phyloP scores from a whole-genome alignment of 2,888 invertebrate genomes.

The Aphodius granarius region DNA sequence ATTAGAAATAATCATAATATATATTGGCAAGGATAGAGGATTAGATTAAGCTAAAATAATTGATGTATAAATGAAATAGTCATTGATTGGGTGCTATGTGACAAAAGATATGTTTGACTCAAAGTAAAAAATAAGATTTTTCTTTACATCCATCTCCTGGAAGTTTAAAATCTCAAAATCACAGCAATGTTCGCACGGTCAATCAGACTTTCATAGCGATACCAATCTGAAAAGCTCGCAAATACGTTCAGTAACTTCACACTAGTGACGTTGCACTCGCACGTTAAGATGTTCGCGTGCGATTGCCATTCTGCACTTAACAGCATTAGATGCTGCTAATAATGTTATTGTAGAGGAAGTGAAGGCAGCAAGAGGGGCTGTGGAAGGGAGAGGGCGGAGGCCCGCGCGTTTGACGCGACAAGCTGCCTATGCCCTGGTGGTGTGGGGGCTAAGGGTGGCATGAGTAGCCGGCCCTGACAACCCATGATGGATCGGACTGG shows the following conservation, averaged over 20 bases:
- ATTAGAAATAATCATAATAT: too few relatives aligned
- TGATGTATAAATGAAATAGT: too few relatives aligned
- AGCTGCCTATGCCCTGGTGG: constrained; percentile 46
- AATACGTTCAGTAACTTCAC: neutral
- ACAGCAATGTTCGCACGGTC: neutral
- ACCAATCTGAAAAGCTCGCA: neutral
- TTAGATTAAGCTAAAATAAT: too few relatives aligned
- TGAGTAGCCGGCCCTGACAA: constrained; percentile 57
- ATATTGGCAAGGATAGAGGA: too few relatives aligned
- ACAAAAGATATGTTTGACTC: too few relatives aligned
- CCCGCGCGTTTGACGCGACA: constrained; percentile 31
- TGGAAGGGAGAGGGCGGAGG: constrained; percentile 25
- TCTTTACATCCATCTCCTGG: neutral
- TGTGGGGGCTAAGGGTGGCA: constrained; percentile 49
- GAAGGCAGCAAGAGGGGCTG: constrained; percentile 1
- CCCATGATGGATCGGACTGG: constrained; percentile 57
- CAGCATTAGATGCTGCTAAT: constrained; percentile 33
- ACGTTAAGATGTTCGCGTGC: constrained; percentile 8
- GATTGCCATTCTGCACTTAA: constrained; percentile 31
- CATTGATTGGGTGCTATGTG: too few relatives aligned
- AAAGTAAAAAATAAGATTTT: too few relatives aligned
- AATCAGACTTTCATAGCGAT: neutral
- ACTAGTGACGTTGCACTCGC: neutral
- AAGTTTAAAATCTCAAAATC: neutral
- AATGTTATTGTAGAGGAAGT: constrained; percentile 29